Evolutionary conservation across 2,888 invertebrate genomes (phyloP), one percentile per base, ranked within the genome.

Genomic region (Pristionchus fissidentatus): DNA sequence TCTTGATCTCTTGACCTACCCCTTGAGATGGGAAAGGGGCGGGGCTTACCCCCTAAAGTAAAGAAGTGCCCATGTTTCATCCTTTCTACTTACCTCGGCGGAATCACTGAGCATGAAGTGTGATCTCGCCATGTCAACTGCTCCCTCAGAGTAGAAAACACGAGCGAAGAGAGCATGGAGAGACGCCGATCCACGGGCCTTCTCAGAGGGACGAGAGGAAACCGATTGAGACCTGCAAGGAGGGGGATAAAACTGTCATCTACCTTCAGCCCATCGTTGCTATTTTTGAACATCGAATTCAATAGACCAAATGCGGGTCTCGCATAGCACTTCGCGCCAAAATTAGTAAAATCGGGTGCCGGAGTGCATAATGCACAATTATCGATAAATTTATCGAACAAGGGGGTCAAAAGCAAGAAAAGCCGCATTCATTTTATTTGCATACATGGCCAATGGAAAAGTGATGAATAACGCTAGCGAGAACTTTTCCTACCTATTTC

Each of bases 61-160:
- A n/a, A n/a, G n/a, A n/a, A n/a, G 49, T 10, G 49, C 10, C 10
- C 19, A 49, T 49, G 10, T 19, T 49, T 49, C 49, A 49, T 49
- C 49, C n/a, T n/a, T 46, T 19, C 0, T n/a, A 43, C 29, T 26
- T 49, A 83, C 83, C 57, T 83, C 60, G 32, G 83, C 57, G 0
- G 41, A 26, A 41, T 77, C 52, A 55, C 70, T 60, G 29, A 83
- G 29, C 60, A 83, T 57, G 77, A 83, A 83, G 77, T 83, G 83
- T 3, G 73, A 55, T 43, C 77, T 77, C n/a, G 75, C 77, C 73
- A 73, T 83, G 10, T 83, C 83, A 3, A 83, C 38, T 70, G 70
- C 22, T 49, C 55, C 55, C n/a, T 83, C 83, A 2, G 57, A 43
- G 29, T 43, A 73, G 19, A 83, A 55, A 55, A 38, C 60, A 43